phyloP scores from a whole-genome alignment of 2,888 invertebrate genomes.

The Osedax fenrisi region DNA sequence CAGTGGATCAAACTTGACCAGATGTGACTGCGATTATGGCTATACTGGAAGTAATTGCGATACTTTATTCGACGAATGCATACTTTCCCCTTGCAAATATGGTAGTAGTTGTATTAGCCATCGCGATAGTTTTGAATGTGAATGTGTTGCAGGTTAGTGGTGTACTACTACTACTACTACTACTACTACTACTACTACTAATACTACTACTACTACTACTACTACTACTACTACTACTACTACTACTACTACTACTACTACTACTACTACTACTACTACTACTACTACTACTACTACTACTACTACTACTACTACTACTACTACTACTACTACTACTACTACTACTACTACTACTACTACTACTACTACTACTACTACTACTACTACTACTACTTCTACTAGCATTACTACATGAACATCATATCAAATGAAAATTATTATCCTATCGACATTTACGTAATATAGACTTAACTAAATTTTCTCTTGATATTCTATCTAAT shows the following conservation, averaged over 20 bases:
- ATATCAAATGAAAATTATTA: no score
- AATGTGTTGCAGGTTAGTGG: no score
- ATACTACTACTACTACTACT: slow-evolving; percentile 15
- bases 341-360: slow-evolving; percentile 13
- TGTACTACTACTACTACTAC: slow-evolving; percentile 13
- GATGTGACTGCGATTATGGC: no score
- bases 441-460: no score
- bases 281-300: slow-evolving; percentile 17
- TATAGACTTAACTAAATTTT: no score
- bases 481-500: no score
- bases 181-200: slow-evolving; percentile 17
- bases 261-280: slow-evolving; percentile 17
- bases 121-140: no score
- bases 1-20: no score
- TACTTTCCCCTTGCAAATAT: no score
- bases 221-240: slow-evolving; percentile 17
- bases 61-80: no score
- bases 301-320: slow-evolving; percentile 15
- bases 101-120: no score
- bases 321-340: slow-evolving; percentile 17
- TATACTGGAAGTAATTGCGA: no score
- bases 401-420: not conserved
- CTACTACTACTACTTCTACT: slow-evolving; percentile 15
- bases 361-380: slow-evolving; percentile 15
- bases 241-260: slow-evolving; percentile 17